Conservation (phyloP, 2,797 vertebrate genomes). For the Cryptoprocta ferox region DNA sequence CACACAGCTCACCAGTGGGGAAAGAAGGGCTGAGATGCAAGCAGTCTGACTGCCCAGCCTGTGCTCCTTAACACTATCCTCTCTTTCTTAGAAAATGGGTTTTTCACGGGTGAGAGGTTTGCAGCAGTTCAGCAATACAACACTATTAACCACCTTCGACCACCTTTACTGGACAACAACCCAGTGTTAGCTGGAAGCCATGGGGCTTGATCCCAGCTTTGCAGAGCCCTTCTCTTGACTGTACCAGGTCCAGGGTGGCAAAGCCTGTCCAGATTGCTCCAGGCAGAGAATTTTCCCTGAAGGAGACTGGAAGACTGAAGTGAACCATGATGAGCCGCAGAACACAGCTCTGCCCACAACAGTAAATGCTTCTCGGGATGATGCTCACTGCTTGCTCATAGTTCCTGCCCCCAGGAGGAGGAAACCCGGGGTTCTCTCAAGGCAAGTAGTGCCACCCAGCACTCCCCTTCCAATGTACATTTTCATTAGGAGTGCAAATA, state of each 20-base stretch:
- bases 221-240: not conserved
- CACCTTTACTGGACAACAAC: too few relatives aligned
- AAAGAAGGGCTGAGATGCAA: rapidly evolving
- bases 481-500: not conserved
- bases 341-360: not conserved
- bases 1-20: not conserved
- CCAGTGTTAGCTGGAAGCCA: not conserved
- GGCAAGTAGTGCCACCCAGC: not conserved
- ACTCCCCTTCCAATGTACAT: not conserved
- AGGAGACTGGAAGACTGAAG: not conserved
- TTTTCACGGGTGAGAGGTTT: not conserved
- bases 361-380: rapidly evolving
- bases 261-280: not conserved
- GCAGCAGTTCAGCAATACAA: not conserved
- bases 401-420: not conserved
- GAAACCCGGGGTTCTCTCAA: not conserved
- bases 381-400: not conserved
- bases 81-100: not conserved
- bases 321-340: not conserved
- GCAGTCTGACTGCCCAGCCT: rapidly evolving
- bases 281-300: not conserved
- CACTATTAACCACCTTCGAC: not conserved
- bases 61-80: not conserved
- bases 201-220: not conserved
- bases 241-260: not conserved